Evolutionary conservation across 2,113 vertebrate genomes (phyloP).

Genomic region (Motacilla alba): DNA sequence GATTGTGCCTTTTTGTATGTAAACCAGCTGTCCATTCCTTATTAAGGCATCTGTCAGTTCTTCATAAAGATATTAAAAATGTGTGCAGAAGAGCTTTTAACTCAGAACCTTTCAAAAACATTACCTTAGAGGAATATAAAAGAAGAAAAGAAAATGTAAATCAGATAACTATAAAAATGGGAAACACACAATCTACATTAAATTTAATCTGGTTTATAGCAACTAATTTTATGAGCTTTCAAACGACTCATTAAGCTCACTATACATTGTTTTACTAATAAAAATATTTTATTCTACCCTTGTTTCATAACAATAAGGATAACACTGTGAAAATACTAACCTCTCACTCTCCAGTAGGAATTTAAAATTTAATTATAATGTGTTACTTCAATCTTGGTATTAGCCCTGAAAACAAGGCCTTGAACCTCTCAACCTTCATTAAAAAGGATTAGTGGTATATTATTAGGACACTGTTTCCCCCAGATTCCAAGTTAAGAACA

Average conservation of each 20-base stretch:
- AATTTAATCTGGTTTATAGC: background rate
- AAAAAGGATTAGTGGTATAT: background rate
- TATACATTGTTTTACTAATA: background rate
- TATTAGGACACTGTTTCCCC: background rate
- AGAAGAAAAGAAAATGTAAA: background rate
- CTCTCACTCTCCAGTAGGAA: background rate
- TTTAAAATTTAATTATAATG: background rate
- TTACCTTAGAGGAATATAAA: background rate
- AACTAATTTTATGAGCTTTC: background rate
- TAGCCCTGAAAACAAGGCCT: background rate
- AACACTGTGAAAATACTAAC: background rate
- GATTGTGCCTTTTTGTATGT: slow-evolving; percentile 33
- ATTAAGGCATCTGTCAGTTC: slow-evolving; percentile 62
- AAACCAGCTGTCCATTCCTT: slow-evolving; percentile 65
- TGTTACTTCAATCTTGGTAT: background rate
- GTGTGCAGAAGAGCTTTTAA: background rate
- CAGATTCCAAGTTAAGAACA: background rate
- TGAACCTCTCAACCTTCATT: background rate
- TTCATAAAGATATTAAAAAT: slow-evolving; percentile 23
- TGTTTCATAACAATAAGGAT: background rate
- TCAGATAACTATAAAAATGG: background rate
- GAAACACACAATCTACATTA: background rate
- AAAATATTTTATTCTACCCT: background rate
- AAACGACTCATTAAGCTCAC: background rate
- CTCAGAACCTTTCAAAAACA: background rate